Evolutionary conservation across 2,888 invertebrate species (phyloP).

Genomic region (Ophonus ardosiacus): DNA sequence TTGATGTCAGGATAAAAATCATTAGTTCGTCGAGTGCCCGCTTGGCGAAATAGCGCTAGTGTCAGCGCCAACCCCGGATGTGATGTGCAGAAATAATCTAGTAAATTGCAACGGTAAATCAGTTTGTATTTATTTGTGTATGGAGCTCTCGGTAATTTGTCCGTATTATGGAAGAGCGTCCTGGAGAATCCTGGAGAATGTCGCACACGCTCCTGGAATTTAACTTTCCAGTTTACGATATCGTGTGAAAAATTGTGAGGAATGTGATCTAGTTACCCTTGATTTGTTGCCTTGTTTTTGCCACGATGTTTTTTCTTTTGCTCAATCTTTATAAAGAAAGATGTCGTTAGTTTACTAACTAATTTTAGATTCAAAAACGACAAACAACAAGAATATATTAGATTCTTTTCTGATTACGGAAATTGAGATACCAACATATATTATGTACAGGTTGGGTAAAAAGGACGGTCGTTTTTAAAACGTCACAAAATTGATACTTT

Average conservation of each 20-base stretch:
- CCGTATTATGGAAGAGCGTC: slow-evolving; percentile 51
- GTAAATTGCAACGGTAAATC: slow-evolving; percentile 61
- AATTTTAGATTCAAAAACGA: not conserved
- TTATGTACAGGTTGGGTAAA: too few species aligned
- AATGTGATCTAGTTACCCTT: slow-evolving; percentile 43
- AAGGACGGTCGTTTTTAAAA: too few species aligned
- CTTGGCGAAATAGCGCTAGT: not conserved
- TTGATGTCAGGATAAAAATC: slow-evolving; percentile 26
- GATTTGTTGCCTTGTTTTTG: slow-evolving; percentile 46
- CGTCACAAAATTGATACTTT: too few species aligned
- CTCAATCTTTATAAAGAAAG: not conserved
- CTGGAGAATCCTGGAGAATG: slow-evolving; percentile 48
- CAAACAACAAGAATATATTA: not conserved
- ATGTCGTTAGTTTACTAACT: not conserved
- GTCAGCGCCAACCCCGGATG: slow-evolving; percentile 24
- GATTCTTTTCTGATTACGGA: too few species aligned
- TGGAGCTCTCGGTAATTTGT: slow-evolving; percentile 56
- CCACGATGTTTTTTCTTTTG: not conserved
- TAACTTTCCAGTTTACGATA: slow-evolving; percentile 48
- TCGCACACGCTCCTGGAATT: slow-evolving; percentile 37
- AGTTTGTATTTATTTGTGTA: slow-evolving; percentile 61
- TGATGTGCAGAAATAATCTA: slow-evolving; percentile 59
- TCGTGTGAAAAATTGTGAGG: slow-evolving; percentile 50
- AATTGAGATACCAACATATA: too few species aligned
- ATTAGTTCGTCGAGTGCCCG: not conserved